Evolutionary conservation across 1,140 invertebrate genomes (phyloP).

Genomic region (Bombus ignitus): DNA sequence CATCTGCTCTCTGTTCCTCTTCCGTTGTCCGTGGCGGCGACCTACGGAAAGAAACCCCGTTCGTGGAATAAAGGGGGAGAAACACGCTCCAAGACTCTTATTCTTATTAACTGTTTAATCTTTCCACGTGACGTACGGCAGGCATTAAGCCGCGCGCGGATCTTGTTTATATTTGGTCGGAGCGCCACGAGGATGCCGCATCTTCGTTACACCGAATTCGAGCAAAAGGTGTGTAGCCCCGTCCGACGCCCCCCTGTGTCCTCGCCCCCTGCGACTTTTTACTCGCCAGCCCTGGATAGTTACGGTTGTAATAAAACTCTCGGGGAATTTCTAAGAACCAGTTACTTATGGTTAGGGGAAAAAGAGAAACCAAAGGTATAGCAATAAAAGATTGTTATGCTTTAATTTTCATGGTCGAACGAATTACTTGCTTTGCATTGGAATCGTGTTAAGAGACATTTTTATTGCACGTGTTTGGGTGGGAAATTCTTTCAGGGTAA

Average conservation of each 20-base stretch:
- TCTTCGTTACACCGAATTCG: conserved; percentile 58
- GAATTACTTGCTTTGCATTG: neutral
- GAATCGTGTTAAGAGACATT: neutral
- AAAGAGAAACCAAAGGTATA: neutral
- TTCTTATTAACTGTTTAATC: conserved; percentile 84
- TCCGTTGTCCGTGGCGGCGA: conserved; percentile 43
- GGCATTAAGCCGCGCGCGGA: conserved; percentile 75
- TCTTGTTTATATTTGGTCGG: conserved; percentile 80
- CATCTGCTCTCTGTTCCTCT: conserved; percentile 45
- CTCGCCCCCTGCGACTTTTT: neutral
- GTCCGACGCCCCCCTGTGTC: neutral
- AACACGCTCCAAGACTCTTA: conserved; percentile 79
- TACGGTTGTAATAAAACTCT: conserved; percentile 17
- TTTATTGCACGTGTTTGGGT: too few species aligned
- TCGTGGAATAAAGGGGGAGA: conserved; percentile 71
- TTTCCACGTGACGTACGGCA: conserved; percentile 81
- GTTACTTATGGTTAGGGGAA: neutral
- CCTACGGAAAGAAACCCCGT: conserved; percentile 71
- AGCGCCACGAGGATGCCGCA: conserved; percentile 67
- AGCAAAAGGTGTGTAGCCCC: neutral
- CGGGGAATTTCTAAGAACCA: neutral
- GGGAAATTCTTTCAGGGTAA: too few species aligned
- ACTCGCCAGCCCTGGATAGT: neutral
- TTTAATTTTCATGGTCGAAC: neutral
- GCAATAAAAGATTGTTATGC: neutral